These are phyloP conservation scores for Cebus imitator DNA, from an alignment of 2,113 vertebrate species.

Conservation along the genomic window DNA sequence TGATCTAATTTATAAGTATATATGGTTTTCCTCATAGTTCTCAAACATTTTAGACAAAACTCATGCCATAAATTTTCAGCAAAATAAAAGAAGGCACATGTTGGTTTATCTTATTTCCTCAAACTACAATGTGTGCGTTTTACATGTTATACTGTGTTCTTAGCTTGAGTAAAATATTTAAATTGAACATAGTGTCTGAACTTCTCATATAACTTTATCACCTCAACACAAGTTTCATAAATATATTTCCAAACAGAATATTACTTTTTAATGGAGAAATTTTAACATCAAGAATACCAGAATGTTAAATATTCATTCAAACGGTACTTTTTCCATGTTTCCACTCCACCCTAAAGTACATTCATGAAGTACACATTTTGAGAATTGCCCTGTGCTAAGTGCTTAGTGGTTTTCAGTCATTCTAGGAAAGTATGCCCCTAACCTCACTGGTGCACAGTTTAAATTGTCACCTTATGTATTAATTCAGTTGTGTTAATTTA, in stretches of 20 bases:
- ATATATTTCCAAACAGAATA: slow-evolving; percentile 9
- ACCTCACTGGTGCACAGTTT: neutral
- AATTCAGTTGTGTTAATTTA: neutral
- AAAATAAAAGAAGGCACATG: slow-evolving; percentile 25
- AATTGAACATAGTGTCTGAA: neutral
- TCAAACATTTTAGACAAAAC: slow-evolving; percentile 55
- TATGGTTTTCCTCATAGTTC: slow-evolving; percentile 15
- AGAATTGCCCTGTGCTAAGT: neutral
- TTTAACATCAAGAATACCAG: slow-evolving; percentile 44
- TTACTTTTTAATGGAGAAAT: neutral
- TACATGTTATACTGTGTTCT: neutral
- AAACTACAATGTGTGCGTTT: neutral
- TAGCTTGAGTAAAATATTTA: slow-evolving; percentile 35
- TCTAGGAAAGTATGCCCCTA: neutral
- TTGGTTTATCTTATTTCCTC: neutral
- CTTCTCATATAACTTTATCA: slow-evolving; percentile 5
- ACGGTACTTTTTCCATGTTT: slow-evolving; percentile 19
- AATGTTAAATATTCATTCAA: slow-evolving; percentile 58
- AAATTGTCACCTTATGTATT: slow-evolving; percentile 37
- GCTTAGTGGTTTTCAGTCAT: slow-evolving; percentile 7
- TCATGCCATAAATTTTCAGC: slow-evolving; percentile 33
- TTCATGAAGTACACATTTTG: neutral
- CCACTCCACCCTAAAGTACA: neutral
- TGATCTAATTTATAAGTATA: slow-evolving; percentile 53
- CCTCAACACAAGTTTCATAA: neutral